Evolutionary conservation across 1,140 invertebrate species (phyloP).

Genomic region (Globodera ellingtonae): DNA sequence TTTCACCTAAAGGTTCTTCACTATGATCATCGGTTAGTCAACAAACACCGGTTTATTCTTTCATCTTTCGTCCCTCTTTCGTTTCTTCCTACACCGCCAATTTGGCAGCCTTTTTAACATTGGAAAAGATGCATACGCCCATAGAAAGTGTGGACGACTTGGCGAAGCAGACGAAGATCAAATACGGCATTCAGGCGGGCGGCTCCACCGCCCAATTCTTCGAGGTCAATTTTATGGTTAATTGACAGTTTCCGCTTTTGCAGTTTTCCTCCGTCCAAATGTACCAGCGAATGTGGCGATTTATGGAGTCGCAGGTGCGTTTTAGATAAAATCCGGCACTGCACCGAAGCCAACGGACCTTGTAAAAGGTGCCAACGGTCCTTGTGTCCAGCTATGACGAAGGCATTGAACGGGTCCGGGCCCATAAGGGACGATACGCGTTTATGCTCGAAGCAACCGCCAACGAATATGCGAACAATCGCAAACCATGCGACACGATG

Average conservation of each 20-base stretch:
- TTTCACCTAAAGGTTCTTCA: constrained; percentile 84
- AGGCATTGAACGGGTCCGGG: constrained; percentile 79
- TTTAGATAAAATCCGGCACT: background rate
- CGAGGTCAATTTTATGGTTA: constrained; percentile 70
- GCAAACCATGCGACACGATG: constrained; percentile 91
- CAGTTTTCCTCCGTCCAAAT: constrained; percentile 79
- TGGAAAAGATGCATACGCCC: constrained; percentile 88
- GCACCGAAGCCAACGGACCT: background rate
- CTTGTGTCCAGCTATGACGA: constrained; percentile 82
- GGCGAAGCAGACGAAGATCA: constrained; percentile 88
- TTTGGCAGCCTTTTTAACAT: constrained; percentile 86
- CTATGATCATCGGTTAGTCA: constrained; percentile 79
- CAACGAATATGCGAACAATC: constrained; percentile 87
- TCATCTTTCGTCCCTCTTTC: constrained; percentile 1
- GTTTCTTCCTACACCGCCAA: constrained; percentile 94
- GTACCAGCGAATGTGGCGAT: constrained; percentile 92
- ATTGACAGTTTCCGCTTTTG: constrained; percentile 7
- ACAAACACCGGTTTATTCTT: background rate
- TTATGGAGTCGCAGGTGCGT: constrained; percentile 80
- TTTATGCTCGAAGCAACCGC: constrained; percentile 88
- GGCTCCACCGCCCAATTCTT: constrained; percentile 92
- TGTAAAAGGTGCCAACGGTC: constrained; percentile 54
- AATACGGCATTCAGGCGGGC: constrained; percentile 83
- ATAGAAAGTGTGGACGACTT: constrained; percentile 92
- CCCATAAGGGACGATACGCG: constrained; percentile 87